A percentile compares a stretch with the other conserved stretches of the same genome.
Conservation (phyloP, 92 coral and sea anemone genomes). For the Porites evermanni region DNA sequence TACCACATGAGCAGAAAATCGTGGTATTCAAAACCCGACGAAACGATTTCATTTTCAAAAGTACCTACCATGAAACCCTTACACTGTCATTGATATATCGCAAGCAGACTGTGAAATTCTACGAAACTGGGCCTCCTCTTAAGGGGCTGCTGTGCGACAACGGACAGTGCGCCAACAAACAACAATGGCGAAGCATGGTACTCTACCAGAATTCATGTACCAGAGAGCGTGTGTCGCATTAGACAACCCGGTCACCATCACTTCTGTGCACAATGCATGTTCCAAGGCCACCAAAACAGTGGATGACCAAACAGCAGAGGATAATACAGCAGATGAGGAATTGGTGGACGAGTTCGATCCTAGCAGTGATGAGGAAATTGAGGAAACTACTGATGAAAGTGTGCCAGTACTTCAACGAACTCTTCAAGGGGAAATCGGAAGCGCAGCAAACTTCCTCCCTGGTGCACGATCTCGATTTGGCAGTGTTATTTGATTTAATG, state of each 20-base stretch:
- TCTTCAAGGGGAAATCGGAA: constrained; percentile 65
- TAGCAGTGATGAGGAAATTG: constrained; percentile 55
- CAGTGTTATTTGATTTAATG: constrained; percentile 49
- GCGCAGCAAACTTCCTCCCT: constrained; percentile 55
- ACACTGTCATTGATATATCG: constrained; percentile 34
- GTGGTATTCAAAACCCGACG: constrained; percentile 69
- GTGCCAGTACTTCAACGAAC: constrained; percentile 21
- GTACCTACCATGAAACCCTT: constrained; percentile 51
- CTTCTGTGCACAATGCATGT: not conserved
- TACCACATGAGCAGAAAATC: constrained; percentile 58
- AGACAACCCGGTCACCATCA: constrained; percentile 5
- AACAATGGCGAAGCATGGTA: constrained; percentile 56
- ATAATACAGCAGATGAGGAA: not conserved
- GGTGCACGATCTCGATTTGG: constrained; percentile 60
- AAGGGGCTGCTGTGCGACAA: constrained; percentile 65
- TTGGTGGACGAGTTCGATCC: constrained; percentile 24
- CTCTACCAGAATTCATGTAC: constrained; percentile 47
- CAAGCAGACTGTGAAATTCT: constrained; percentile 42
- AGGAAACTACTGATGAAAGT: constrained; percentile 10
- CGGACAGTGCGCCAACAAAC: constrained; percentile 62
- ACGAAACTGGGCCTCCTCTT: constrained; percentile 51
- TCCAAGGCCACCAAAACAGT: not conserved
- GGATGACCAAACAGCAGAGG: not conserved
- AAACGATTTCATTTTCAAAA: constrained; percentile 19
- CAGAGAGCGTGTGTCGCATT: constrained; percentile 21